Base-by-base conservation (phyloP, 2,888 invertebrate species). In the Mactromeris polynyma region DNA sequence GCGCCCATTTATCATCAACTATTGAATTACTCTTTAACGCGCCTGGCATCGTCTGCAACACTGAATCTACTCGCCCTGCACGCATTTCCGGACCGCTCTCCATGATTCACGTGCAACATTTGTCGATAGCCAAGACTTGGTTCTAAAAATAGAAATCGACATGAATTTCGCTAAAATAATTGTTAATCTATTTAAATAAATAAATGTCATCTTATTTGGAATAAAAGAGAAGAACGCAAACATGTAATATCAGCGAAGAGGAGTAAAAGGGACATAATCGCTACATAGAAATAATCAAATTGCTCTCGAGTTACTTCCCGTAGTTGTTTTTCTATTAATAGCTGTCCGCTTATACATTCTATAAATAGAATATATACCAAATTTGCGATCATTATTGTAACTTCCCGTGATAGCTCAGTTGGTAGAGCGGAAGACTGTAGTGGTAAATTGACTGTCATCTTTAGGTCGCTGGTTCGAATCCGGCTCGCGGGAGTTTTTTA, bases 371-470 rank as follows among this genome's bases (percentile, higher is more conserved):
- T 81, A 82, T 81, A 7, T 81, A 81, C 31, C 1, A 17, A 46
- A 31, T 80, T 33, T 26, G 21, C 33, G 4, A 9, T 0, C 0
- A 11, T 9, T 1, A 31, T 17, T 0, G 0, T 26, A 36, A 36
- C 9, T 80, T 77, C 93, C 93, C 94, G 94, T 91, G 94, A 94
- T 94, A 94, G 94, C 94, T 94, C 94, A 94, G 94, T 94, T 94
- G 94, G 94, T 93, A 94, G 94, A 94, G 94, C 94, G 94, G 94
- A 94, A 90, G 94, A 94, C 94, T 94, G 94, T 94, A 94, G 93
- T 78, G 89, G 93, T n/a, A 51, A 17, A 38, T 46, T 19, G 31
- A 26, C 89, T 87, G 94, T 84, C 79, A 94, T 94, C 93, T 91
- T 94, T 94, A 94, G 94, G 94, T 94, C 89, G 64, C 89, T 91